Base-by-base conservation (phyloP, 2,888 invertebrate genomes). In the Trichopria drosophilae region DNA sequence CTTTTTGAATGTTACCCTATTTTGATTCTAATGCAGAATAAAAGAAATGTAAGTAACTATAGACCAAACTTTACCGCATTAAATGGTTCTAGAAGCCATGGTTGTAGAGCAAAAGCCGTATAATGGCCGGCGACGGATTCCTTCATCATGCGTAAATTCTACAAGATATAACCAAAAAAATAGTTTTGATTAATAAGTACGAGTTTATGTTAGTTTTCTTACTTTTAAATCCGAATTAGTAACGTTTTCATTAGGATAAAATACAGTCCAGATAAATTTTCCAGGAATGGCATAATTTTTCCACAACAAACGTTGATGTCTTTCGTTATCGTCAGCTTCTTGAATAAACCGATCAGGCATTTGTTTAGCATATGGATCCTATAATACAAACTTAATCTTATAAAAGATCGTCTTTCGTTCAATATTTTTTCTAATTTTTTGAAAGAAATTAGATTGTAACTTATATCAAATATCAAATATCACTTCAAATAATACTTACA, bases 71-170 rank as follows among this genome's bases (percentile, higher is more conserved):
- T 59, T 61, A 73, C 72, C 59, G 12, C 58, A 34, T 71, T 63
- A 6, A 71, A 29, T 1, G 70, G 65, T n/a, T 58, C 34, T 7
- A 71, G 4, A 1, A 73, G 60, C 72, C 73, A 73, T 0, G 72
- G 66, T 42, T 69, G 69, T 4, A 70, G 64, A 3, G 65, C 71
- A 37, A 73, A 73, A 0, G 61, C 53, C 0, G 61, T 40, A 20
- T 68, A 70, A 44, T 60, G 71, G 3, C 60, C 48, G 4, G 63
- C 66, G 3, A 64, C 48, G 2, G 49, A n/a, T 12, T 66, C 23
- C 32, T 51, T 64, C 73, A 73, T 73, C 0, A 72, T 23, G 37
- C 73, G 60, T 36, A 66, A 66, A 28, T 42, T 50, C 73, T 73
- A 36, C 1, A 41, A 56, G 37, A 51, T 32, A 24, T 7, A 19